phyloP scores from a whole-genome alignment of 2,113 vertebrate species.

The Bufo bufo region DNA sequence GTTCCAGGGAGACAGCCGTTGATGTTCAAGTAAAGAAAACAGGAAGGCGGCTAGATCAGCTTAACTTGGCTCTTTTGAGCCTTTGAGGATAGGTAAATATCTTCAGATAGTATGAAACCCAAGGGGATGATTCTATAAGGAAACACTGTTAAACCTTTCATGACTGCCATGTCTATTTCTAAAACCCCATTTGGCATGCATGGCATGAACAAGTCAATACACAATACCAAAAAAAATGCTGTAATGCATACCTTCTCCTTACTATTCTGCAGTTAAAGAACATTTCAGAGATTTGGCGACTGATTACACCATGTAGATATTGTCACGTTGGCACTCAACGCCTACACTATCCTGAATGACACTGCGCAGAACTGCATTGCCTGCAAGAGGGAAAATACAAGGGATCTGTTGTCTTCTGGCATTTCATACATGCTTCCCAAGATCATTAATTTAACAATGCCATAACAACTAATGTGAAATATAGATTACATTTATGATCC shows the following conservation, averaged over 20 bases:
- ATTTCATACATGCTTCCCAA: conserved; percentile 32
- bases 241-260: background rate
- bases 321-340: conserved; percentile 83
- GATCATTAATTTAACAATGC: conserved; percentile 26
- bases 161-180: conserved; percentile 4
- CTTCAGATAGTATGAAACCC: conserved; percentile 45
- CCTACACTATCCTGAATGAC: conserved; percentile 86
- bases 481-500: conserved; percentile 24
- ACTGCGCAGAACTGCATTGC: conserved; percentile 97
- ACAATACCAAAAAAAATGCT: background rate
- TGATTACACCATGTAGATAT: conserved; percentile 77
- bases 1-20: conserved; percentile 23
- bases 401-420: conserved; percentile 52
- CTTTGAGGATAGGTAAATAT: conserved; percentile 47
- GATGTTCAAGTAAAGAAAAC: conserved; percentile 24
- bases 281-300: conserved; percentile 65
- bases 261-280: conserved; percentile 2
- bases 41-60: background rate
- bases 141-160: conserved; percentile 4
- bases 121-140: conserved; percentile 27
- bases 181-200: background rate
- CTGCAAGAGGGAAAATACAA: conserved; percentile 79
- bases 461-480: conserved; percentile 22
- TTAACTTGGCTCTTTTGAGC: conserved; percentile 28
- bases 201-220: background rate